Conservation (phyloP, 2,888 invertebrate species). For the Cordilura impudica region DNA sequence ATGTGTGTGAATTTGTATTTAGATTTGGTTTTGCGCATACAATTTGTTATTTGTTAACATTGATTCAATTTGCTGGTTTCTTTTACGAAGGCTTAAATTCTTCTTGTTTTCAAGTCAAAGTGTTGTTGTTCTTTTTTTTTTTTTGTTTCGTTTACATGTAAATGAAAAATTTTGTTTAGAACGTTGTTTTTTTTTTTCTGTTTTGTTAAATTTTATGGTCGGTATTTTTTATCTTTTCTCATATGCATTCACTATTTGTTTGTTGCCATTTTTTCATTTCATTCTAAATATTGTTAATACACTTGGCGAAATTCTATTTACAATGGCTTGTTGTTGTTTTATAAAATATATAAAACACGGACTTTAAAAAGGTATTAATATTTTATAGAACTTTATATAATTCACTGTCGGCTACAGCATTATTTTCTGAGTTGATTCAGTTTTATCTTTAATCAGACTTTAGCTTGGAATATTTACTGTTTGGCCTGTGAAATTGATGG, state of each 20-base stretch:
- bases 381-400: no score
- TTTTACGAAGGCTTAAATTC: constrained; percentile 2
- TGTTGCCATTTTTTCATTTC: not conserved
- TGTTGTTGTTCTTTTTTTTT: not conserved
- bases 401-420: no score
- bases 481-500: no score
- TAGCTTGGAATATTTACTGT: no score
- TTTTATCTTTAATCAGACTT: no score
- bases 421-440: no score
- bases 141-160: not conserved
- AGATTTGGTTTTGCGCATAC: constrained; percentile 3
- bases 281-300: no score
- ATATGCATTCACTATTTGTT: not conserved
- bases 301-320: no score
- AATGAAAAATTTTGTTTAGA: constrained; percentile 27
- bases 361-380: no score
- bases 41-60: constrained; percentile 43
- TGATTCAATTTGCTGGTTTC: constrained; percentile 36
- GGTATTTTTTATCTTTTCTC: not conserved
- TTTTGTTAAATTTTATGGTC: constrained; percentile 35
- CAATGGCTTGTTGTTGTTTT: no score
- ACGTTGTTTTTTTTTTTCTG: constrained; percentile 20
- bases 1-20: not conserved
- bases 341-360: no score
- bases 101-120: not conserved